Base-by-base conservation (phyloP, 2,888 invertebrate species). In the Dichetophora obliterata region DNA sequence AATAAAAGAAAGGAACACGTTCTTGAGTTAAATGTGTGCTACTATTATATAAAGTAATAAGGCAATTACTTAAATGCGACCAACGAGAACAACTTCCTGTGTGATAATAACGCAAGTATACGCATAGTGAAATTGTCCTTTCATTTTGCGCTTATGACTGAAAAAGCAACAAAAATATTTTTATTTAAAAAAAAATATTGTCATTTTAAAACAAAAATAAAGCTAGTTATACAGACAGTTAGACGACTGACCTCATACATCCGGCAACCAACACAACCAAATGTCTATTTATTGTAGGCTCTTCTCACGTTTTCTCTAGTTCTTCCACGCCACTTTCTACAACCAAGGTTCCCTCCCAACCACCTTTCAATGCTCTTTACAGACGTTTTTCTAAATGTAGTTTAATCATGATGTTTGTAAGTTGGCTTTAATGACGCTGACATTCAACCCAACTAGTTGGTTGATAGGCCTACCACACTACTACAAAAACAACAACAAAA, bases 371-470 rank as follows among this genome's bases (percentile, higher is more conserved):
- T 8, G 37, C 66, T 66, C 1, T 37, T 37, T 22, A 16, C 22
- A 59, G 27, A 59, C 5, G 11, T 66, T 54, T 59, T 59, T 1
- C 72, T 61, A 43, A 73, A 61, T 73, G 50, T 63, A 73, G 63
- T 73, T 63, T 73, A 73, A 73, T 73, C 73, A 63, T 65, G 34
- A 57, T 24, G 57, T 9, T 19, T 24, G 22, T 2, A 11, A 19
- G 24, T 27, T 31, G 31, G 3, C 31, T 31, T 31, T 31, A 3
- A 31, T 31, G 31, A 31, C 31, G 31, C 5, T 31, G 27, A 59
- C 59, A 59, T 24, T 14, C 22, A 66, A 43, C 9, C 19, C 66
- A 37, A 48, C 48, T 22, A 22, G 14, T 27, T 2, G 43, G 14
- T 27, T 2, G 14, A 11, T 6, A n/a, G 14, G 31, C 65, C 31